These are phyloP conservation scores for Camptogramma bilineatum DNA, from an alignment of 2,888 invertebrate species.

Conservation along the genomic window DNA sequence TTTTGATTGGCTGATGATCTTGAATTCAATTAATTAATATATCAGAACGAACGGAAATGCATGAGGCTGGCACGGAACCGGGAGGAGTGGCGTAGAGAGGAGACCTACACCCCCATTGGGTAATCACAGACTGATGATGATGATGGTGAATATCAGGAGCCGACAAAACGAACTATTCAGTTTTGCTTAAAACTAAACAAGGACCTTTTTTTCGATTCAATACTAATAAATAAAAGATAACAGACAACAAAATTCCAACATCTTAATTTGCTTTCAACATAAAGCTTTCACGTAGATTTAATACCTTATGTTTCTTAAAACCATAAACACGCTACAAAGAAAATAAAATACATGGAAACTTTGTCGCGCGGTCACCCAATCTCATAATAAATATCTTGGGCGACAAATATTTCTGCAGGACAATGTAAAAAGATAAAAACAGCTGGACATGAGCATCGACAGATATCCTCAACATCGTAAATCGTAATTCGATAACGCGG, in stretches of 20 bases:
- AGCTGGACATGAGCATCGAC: conserved; percentile 70
- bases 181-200: not conserved
- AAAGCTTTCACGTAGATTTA: conserved; percentile 5
- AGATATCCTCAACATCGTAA: conserved; percentile 71
- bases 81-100: too few species aligned
- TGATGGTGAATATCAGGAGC: not conserved
- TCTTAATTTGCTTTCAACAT: conserved; percentile 4
- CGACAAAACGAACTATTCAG: not conserved
- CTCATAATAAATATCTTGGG: conserved; percentile 44
- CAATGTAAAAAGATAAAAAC: conserved; percentile 70
- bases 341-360: conserved; percentile 35
- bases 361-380: conserved; percentile 43
- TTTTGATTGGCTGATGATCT: too few species aligned
- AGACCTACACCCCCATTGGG: too few species aligned
- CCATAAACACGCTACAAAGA: conserved; percentile 34
- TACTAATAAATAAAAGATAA: not conserved
- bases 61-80: too few species aligned
- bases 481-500: conserved; percentile 80
- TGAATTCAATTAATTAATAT: too few species aligned
- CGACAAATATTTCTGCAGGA: conserved; percentile 58
- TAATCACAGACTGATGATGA: too few species aligned
- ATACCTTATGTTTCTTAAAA: conserved; percentile 16
- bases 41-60: too few species aligned
- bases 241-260: conserved; percentile 1
- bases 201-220: not conserved